Evolutionary conservation across 1,140 invertebrate species (phyloP).

Genomic region (Marisa cornuarietis): DNA sequence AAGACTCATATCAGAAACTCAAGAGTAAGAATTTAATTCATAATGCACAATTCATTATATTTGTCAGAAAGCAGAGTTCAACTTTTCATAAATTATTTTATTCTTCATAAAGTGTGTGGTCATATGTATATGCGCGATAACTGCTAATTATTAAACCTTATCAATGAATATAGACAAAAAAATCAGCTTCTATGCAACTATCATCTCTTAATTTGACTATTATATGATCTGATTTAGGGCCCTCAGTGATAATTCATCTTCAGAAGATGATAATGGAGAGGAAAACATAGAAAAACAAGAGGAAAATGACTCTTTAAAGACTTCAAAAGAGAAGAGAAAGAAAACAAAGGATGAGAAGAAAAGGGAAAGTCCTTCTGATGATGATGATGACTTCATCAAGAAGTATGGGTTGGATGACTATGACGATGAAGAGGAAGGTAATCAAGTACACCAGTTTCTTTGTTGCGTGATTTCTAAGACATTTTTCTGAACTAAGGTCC

Average conservation of each 20-base stretch:
- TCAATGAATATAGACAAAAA: no score
- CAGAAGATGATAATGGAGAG: constrained; percentile 9
- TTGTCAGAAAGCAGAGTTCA: no score
- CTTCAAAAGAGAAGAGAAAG: constrained; percentile 50
- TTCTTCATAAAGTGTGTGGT: no score
- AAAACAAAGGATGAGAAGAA: constrained; percentile 64
- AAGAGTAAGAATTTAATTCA: constrained; percentile 46
- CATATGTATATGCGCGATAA: no score
- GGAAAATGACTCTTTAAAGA: constrained; percentile 19
- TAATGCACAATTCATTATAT: background rate
- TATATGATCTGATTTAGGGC: no score
- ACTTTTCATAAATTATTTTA: no score
- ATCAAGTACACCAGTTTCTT: background rate
- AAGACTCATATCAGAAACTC: constrained; percentile 77
- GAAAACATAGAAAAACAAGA: background rate
- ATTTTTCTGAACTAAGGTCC: background rate
- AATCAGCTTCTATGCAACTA: no score
- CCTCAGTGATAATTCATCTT: background rate
- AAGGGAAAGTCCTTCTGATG: constrained; percentile 65
- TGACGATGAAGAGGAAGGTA: constrained; percentile 71
- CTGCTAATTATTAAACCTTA: no score
- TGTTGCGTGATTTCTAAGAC: background rate
- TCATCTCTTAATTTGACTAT: no score
- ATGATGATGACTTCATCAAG: constrained; percentile 49
- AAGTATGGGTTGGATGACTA: constrained; percentile 73